Conservation (phyloP, 2,888 invertebrate genomes). For the Mayetiola destructor region DNA sequence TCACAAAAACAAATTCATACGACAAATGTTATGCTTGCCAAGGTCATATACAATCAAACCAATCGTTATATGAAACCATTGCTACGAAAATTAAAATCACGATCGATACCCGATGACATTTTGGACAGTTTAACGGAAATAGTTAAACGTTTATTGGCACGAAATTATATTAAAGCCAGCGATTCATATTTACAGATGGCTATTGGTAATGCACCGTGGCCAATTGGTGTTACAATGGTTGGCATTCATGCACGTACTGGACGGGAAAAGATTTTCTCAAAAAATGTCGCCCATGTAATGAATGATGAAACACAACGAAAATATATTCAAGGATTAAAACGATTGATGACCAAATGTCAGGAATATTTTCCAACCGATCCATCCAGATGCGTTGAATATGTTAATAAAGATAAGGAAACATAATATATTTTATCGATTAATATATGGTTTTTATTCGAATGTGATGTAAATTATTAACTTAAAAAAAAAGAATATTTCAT, state of each 20-base stretch:
- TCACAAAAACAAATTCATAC: slow-evolving; percentile 63
- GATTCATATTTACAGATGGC: slow-evolving; percentile 98
- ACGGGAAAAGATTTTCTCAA: slow-evolving; percentile 95
- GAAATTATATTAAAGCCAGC: slow-evolving; percentile 91
- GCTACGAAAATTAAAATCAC: slow-evolving; percentile 73
- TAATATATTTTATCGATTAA: not conserved
- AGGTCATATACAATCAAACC: slow-evolving; percentile 90
- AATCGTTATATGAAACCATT: slow-evolving; percentile 87
- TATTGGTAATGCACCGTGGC: slow-evolving; percentile 99
- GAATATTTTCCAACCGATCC: slow-evolving; percentile 94
- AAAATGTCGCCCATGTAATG: slow-evolving; percentile 95
- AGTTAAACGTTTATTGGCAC: slow-evolving; percentile 68
- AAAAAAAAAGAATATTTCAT: too few relatives aligned
- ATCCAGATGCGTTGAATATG: slow-evolving; percentile 90
- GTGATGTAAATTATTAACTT: too few relatives aligned
- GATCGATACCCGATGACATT: slow-evolving; percentile 86
- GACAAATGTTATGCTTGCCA: slow-evolving; percentile 75
- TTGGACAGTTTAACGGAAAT: slow-evolving; percentile 90
- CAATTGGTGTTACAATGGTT: slow-evolving; percentile 99
- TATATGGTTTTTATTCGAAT: too few relatives aligned
- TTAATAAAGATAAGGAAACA: slow-evolving; percentile 34
- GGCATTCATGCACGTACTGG: slow-evolving; percentile 99
- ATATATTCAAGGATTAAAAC: slow-evolving; percentile 89
- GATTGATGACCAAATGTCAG: slow-evolving; percentile 96
- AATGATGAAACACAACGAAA: slow-evolving; percentile 99